Base-by-base conservation (phyloP, 1,140 invertebrate genomes). In the Leptopilina clavipes region DNA sequence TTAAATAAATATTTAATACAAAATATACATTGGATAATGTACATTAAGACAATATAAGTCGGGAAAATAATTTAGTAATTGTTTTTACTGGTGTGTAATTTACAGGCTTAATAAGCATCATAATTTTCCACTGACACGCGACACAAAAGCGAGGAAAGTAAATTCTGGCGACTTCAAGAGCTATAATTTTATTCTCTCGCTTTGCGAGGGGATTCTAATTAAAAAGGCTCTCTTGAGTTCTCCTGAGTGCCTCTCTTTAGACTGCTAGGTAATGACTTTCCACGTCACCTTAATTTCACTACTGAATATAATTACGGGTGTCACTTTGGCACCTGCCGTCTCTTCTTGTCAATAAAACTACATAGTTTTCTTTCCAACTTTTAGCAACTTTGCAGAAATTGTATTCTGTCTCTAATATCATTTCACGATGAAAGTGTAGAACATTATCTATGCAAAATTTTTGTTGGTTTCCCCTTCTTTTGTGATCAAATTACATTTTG, bases 191-290 rank as follows among this genome's bases (percentile, higher is more conserved):
- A 80, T 82, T 82, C 78, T 74, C 44, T 74, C n/a, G n/a, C 75
- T 81, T 78, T 76, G 72, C 78, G 77, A 82, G 79, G 73, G 77
- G 78, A 75, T 82, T 84, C 82, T 84, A 84, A 84, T 84, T 84
- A 82, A 84, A 83, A 84, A 82, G 82, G 74, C 79, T 73, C 82
- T 40, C 77, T 71, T 72, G 79, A 77, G 76, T 76, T 79, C 79
- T 79, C 77, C 71, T 78, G 76, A 81, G 72, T 81, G 73, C 76
- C 75, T 48, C 71, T 44, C 56, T 44, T 44, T 43, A 9, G 25
- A 31, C 72, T 52, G 59, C 75, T 74, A 70, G 73, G 74, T 75
- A 70, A 52, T 76, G 70, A 76, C 59, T 74, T 40, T 72, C 76
- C 78, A 79, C 80, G 75, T 80, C 80, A 82, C 78, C 80, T 71